Evolutionary conservation across 1,140 invertebrate genomes (phyloP).

Genomic region (Drosophila rhopaloa): DNA sequence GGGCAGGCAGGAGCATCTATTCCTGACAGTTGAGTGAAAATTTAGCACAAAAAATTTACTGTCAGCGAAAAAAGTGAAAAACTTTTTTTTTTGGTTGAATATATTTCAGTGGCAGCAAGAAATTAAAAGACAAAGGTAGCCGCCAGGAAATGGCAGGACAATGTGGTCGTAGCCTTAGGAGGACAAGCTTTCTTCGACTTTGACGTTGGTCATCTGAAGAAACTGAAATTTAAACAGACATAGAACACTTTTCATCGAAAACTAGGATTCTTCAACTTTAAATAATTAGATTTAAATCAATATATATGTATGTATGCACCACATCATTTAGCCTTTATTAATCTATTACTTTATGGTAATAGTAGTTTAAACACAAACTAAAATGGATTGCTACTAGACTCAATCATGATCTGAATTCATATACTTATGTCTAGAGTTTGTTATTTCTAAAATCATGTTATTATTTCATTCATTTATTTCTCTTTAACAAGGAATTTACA

Average conservation of each 20-base stretch:
- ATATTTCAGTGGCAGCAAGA: conserved; percentile 26
- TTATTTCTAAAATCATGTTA: no score
- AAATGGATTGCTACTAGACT: no score
- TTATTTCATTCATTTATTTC: no score
- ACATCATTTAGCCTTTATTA: no score
- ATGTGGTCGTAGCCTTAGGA: conserved; percentile 25
- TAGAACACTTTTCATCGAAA: neutral
- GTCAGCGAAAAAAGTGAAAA: conserved; percentile 51
- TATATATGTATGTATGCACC: no score
- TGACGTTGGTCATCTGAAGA: conserved; percentile 7
- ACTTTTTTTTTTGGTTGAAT: conserved; percentile 25
- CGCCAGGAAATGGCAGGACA: conserved; percentile 29
- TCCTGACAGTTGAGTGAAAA: conserved; percentile 72
- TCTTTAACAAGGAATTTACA: no score
- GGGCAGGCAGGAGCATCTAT: conserved; percentile 25
- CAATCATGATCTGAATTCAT: no score
- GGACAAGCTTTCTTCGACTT: conserved; percentile 18
- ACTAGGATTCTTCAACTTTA: neutral
- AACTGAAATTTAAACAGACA: neutral
- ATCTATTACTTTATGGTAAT: no score
- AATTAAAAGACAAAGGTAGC: conserved; percentile 39
- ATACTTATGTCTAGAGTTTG: no score
- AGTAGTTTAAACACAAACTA: no score
- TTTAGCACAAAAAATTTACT: conserved; percentile 69
- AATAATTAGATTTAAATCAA: no score